These are phyloP conservation scores for Romanogobio albipinnatus DNA, from an alignment of 2,113 vertebrate species.

Conservation along the genomic window DNA sequence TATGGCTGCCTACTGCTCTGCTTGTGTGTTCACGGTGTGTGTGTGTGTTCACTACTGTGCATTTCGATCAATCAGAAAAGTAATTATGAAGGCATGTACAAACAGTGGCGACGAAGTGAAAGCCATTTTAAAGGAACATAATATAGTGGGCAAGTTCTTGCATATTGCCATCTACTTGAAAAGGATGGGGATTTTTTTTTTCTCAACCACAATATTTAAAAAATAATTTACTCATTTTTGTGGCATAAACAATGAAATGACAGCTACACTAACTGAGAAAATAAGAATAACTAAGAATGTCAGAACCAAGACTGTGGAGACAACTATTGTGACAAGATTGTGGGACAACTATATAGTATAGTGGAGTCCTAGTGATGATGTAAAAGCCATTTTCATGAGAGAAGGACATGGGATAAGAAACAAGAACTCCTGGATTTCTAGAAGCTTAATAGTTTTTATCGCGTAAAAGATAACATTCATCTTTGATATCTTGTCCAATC, in stretches of 20 bases:
- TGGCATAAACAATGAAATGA: not conserved
- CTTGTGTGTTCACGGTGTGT: not conserved
- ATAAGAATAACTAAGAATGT: not conserved
- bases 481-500: not conserved
- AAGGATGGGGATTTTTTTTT: not conserved
- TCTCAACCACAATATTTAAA: too few species aligned
- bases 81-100: not conserved
- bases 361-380: not conserved
- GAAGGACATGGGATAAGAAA: not conserved
- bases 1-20: too few species aligned
- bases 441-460: not conserved
- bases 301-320: too few species aligned
- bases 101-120: not conserved
- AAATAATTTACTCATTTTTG: not conserved
- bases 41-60: not conserved
- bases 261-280: not conserved
- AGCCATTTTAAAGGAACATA: not conserved
- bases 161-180: not conserved
- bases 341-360: not conserved
- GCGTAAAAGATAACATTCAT: not conserved
- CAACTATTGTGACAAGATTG: too few species aligned
- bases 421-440: not conserved
- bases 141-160: not conserved
- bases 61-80: not conserved
- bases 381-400: not conserved